Percentiles rank a stretch among this genome's conserved stretches.
Evolutionary conservation across 1,140 invertebrate genomes (phyloP).

Genomic region (Pollicipes pollicipes): DNA sequence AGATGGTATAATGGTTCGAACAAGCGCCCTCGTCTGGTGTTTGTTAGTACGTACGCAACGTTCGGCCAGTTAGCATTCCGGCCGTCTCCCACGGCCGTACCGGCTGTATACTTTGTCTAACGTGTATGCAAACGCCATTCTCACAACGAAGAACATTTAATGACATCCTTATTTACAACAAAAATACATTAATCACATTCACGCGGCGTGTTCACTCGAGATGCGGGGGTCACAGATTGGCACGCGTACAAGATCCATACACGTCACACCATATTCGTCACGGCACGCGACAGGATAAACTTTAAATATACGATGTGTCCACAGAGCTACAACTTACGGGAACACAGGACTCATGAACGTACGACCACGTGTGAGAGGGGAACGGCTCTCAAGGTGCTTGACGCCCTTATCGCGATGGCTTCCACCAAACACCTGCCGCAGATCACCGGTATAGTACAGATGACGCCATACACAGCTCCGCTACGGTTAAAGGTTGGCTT

Average conservation of each 20-base stretch:
- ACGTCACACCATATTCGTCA: neutral
- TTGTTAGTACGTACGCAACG: too few species aligned
- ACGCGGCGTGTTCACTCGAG: neutral
- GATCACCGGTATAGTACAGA: neutral
- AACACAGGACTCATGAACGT: neutral
- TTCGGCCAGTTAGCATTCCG: too few species aligned
- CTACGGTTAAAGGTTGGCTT: neutral
- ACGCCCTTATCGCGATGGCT: too few species aligned
- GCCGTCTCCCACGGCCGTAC: too few species aligned
- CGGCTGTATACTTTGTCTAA: too few species aligned
- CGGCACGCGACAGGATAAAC: neutral
- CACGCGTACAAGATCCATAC: neutral
- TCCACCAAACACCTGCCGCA: neutral
- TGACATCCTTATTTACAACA: neutral
- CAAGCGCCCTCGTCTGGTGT: too few species aligned
- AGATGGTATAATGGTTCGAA: too few species aligned
- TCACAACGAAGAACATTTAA: neutral
- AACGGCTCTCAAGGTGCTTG: neutral
- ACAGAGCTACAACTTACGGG: neutral
- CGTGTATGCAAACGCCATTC: neutral
- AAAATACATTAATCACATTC: constrained; percentile 1
- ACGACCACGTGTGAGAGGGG: neutral
- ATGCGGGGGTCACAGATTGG: neutral
- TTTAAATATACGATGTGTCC: neutral
- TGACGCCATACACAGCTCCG: too few species aligned